phyloP scores from a whole-genome alignment of 2,113 vertebrate species.

The Motacilla alba region DNA sequence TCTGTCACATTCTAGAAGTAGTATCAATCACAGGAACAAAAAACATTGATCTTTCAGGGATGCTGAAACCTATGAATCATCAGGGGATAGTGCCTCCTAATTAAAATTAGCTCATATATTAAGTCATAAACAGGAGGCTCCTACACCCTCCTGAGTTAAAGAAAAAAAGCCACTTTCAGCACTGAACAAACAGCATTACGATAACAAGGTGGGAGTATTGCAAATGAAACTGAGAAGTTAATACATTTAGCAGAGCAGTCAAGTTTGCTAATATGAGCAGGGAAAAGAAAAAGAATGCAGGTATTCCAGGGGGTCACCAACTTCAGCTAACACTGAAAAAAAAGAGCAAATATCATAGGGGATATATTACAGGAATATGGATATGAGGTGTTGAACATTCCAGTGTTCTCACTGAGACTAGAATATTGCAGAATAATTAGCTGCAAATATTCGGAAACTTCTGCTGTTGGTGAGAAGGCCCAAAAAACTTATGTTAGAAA shows the following conservation, averaged over 20 bases:
- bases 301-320: not conserved
- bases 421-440: not conserved
- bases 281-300: not conserved
- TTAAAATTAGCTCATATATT: not conserved
- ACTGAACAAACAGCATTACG: not conserved
- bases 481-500: not conserved
- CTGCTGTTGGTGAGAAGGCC: not conserved
- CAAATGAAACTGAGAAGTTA: not conserved
- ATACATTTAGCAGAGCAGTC: not conserved
- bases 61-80: not conserved
- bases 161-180: not conserved
- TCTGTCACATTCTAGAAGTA: not conserved
- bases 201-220: not conserved
- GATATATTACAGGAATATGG: not conserved
- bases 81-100: not conserved
- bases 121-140: not conserved
- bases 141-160: not conserved
- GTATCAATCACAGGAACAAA: not conserved
- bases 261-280: rapidly evolving
- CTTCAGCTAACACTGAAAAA: not conserved
- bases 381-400: not conserved
- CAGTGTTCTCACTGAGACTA: not conserved
- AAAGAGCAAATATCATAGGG: not conserved
- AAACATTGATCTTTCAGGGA: not conserved
- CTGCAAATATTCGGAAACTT: not conserved